Conservation (phyloP, 2,888 invertebrate genomes). For the Epiblema foenella region DNA sequence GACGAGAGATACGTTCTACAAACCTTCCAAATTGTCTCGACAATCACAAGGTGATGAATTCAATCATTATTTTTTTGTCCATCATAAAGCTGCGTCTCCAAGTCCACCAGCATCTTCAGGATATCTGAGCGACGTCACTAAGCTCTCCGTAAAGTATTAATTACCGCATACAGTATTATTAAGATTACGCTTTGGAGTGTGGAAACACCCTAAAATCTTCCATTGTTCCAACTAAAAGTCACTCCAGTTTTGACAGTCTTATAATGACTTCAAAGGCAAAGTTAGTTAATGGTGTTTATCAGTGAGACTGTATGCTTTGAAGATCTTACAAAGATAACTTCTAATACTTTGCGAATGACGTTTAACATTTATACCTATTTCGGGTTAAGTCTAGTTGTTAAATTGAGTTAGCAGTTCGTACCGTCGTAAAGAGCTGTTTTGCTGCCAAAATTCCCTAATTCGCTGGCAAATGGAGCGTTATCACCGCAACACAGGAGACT, state of each 20-base stretch:
- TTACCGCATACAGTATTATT: too few species aligned
- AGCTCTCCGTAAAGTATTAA: too few species aligned
- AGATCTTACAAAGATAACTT: conserved; percentile 22
- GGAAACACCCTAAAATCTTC: too few species aligned
- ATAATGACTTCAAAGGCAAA: conserved; percentile 37
- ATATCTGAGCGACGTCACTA: too few species aligned
- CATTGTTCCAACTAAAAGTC: conserved; percentile 29
- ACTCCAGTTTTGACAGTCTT: conserved; percentile 29
- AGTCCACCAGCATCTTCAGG: too few species aligned
- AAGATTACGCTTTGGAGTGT: too few species aligned
- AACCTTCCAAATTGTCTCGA: too few species aligned
- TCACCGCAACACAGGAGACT: background rate
- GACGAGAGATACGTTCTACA: too few species aligned
- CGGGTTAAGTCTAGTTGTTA: conserved; percentile 16
- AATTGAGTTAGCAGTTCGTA: conserved; percentile 33
- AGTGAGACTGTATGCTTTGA: conserved; percentile 19
- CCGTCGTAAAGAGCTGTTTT: conserved; percentile 24
- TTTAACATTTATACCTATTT: conserved; percentile 3
- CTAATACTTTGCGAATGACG: conserved; percentile 13
- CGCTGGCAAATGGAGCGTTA: conserved; percentile 28
- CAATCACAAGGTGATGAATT: too few species aligned
- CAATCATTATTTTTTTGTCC: too few species aligned
- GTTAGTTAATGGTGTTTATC: conserved; percentile 24
- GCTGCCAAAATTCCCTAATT: conserved; percentile 35
- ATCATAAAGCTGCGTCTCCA: too few species aligned